Base-by-base conservation (phyloP, 2,888 invertebrate species). In the Protonemura montana region DNA sequence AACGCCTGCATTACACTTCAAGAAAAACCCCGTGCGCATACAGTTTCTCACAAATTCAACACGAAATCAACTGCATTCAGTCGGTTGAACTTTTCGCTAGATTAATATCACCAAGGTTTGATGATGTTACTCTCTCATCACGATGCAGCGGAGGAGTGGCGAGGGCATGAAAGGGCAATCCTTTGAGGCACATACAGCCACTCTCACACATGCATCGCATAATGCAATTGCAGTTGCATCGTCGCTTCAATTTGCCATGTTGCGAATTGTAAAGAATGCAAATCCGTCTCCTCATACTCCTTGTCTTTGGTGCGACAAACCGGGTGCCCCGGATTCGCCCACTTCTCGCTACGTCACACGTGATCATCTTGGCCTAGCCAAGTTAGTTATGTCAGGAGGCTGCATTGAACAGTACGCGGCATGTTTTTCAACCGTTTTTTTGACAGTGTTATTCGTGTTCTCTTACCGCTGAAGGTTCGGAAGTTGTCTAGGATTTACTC, bases 141-240 rank as follows among this genome's bases (percentile, higher is more conserved):
- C 21, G 59, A 27, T 16, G 81, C 21, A 0, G 28, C 16, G 29
- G 26, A 81, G 35, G 29, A 81, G 81, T 30, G 28, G 35, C 16
- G 35, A 30, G 35, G 59, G 59, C 59, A 59, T 21, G 59, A 59
- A 21, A 59, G 59, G 59, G 59, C 59, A 16, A n/a, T 59, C 59
- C 13, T 59, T 59, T 59, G 59, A 59, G 7, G 59, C 59, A 10
- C 13, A 59, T 59, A 59, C 59, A 21, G 7, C n/a, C n/a, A n/a
- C 16, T 10, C 21, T 59, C 59, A 13, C 21, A 21, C 59, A 59
- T 81, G 30, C 81, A 27, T 81, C 81, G 81, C 81, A 81, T 83
- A 83, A 83, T 83, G 82, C 82, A 83, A 83, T 83, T 83, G 82
- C 82, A 83, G 82, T 83, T 83, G 82, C 82, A 83, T 13, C 82